Evolutionary conservation across 1,140 invertebrate species (phyloP).

Genomic region (Brachionus calyciflorus): DNA sequence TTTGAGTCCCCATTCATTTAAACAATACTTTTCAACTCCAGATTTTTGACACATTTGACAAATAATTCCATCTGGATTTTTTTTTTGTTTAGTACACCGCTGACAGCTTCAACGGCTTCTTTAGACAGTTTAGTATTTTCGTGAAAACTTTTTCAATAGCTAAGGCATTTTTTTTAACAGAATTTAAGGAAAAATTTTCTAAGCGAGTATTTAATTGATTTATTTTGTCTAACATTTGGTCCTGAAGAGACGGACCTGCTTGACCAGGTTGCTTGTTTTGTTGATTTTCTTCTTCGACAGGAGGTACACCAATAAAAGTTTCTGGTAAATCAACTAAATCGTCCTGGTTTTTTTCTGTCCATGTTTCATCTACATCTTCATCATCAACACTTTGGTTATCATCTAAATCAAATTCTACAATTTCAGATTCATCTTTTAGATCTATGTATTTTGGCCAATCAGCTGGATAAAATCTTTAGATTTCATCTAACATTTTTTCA

Average conservation of each 20-base stretch:
- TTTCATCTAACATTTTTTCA: neutral
- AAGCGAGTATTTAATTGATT: neutral
- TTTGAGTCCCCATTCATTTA: conserved; percentile 10
- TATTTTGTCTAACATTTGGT: neutral
- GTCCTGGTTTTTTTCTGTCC: too few relatives aligned
- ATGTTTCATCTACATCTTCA: too few relatives aligned
- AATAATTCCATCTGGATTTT: neutral
- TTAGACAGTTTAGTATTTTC: neutral
- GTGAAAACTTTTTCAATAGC: conserved; percentile 14
- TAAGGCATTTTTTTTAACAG: neutral
- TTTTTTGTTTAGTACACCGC: neutral
- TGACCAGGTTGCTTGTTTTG: too few relatives aligned
- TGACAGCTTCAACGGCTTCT: neutral
- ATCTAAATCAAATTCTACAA: too few relatives aligned
- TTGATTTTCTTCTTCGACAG: too few relatives aligned
- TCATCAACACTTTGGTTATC: too few relatives aligned
- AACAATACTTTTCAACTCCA: neutral
- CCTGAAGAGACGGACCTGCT: neutral
- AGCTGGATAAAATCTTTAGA: neutral
- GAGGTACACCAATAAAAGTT: too few relatives aligned
- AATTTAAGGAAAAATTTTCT: conserved; percentile 1
- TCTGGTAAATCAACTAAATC: too few relatives aligned
- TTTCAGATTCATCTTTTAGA: neutral
- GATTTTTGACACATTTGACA: neutral
- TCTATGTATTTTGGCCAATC: neutral